Conservation (phyloP, 1,140 invertebrate species). For the Coelopa frigida region DNA sequence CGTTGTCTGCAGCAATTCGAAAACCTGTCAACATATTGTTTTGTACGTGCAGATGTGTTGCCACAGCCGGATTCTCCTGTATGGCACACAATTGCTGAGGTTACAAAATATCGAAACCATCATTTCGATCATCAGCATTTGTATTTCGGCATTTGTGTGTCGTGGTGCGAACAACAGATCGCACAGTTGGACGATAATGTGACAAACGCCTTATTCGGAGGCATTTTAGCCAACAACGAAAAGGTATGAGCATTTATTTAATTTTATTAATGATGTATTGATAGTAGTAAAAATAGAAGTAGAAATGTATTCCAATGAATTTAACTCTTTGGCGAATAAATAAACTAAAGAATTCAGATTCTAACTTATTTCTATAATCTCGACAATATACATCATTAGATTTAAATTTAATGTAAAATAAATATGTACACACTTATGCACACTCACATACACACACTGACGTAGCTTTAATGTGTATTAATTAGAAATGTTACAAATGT, state of each 20-base stretch:
- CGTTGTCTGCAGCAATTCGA: constrained; percentile 43
- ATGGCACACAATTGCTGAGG: constrained; percentile 46
- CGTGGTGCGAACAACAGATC: constrained; percentile 26
- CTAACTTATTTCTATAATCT: background rate
- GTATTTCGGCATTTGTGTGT: constrained; percentile 49
- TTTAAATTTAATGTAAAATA: no score
- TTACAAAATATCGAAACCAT: constrained; percentile 46
- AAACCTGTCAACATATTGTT: constrained; percentile 45
- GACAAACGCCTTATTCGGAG: constrained; percentile 19
- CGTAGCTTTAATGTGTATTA: no score
- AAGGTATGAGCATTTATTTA: constrained; percentile 30
- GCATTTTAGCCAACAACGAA: constrained; percentile 29
- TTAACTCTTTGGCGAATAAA: background rate
- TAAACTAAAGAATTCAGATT: constrained; percentile 8
- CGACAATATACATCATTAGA: no score
- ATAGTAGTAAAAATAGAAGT: no score
- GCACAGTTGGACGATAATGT: constrained; percentile 15
- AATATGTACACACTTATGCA: no score
- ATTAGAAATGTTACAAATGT: no score
- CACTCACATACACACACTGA: no score
- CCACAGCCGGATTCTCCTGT: constrained; percentile 29
- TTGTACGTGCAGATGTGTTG: constrained; percentile 46
- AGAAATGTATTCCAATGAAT: background rate
- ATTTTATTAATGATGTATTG: background rate
- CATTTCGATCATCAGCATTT: constrained; percentile 50